Evolutionary conservation across 2,113 vertebrate species (phyloP), one percentile per base, ranked within the genome.

Genomic region (Otis tarda): DNA sequence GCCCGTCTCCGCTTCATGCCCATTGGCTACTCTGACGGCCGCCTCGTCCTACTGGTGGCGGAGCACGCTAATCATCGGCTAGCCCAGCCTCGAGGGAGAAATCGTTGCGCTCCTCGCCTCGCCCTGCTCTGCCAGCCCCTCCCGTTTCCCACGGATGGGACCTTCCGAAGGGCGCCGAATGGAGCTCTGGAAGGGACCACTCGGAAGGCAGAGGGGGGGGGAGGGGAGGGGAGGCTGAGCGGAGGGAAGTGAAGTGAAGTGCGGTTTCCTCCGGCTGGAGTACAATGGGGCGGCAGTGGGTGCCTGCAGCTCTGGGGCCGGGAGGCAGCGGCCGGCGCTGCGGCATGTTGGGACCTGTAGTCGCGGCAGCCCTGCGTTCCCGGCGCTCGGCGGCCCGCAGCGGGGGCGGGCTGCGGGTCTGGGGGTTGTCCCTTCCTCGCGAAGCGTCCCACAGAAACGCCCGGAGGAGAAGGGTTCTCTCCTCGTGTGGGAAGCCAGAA

Each of bases 141-240:
- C 73, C 74, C 10, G 60, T 75, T 85, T 89, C 64, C 33, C 31
- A 30, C 50, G 67, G 76, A 70, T 93, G 71, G 80, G 86, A 65
- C 23, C 59, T 80, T 83, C 96, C 78, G n/a, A 33, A 47, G 37
- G 53, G 76, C 7, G 70, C 35, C 17, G 76, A 47, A 4, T 27
- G 82, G 80, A 45, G 75, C 27, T 20, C 31, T 79, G 95, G 97
- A 87, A 85, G 73, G 68, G 78, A 92, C 94, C 95, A 93, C 83
- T 83, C 2, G 65, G 35, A 24, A 10, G 2, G 7, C 3, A 14
- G 41, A 35, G 84, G 55, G 43, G 61, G 35, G n/a, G 6, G 8
- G 7, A 2, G 33, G 35, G 39, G 6, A 24, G 18, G 21, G n/a
- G n/a, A n/a, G n/a, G 5, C 8, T 3, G 21, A 47, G 41, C 7